Base-by-base conservation (phyloP, 2,888 invertebrate species). In the Syrphus vitripennis region DNA sequence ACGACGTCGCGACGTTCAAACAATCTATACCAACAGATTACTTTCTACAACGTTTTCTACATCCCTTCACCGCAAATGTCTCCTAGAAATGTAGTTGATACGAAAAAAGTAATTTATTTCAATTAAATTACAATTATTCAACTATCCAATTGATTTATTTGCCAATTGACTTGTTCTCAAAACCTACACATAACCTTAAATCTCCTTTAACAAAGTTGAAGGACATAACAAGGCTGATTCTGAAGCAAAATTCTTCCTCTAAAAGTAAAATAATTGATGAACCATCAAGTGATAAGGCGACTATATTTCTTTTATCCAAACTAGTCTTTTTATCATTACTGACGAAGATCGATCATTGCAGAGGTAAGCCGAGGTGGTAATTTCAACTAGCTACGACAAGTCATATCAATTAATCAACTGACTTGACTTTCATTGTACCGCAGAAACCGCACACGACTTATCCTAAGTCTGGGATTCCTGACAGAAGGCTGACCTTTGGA, bases 321-420 rank as follows among this genome's bases (percentile, higher is more conserved):
- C 57, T 29, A 40, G 72, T 40, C 50, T 10, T 14, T 2, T 45
- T 14, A 29, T n/a, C 12, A 34, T 59, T 19, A 19, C 57, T 14
- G 29, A n/a, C 10, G 42, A 75, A 75, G 80, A 80, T 80, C 19
- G 59, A 80, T 69, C 53, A 59, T 42, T 59, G 31, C 19, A 50
- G 48, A 34, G 37, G 10, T 21, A 63, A 48, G 29, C 6, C 14
- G 29, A 21, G 45, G 48, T 50, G 50, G 42, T 50, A 65, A 67
- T 75, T 57, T 75, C 71, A 70, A 53, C 75, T 4, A 16, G 53
- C 19, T 40, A 19, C 59, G 21, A 19, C 0, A 9, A 24, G 50
- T 34, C 74, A 21, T 48, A 59, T 53, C 14, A 75, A 84, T 84
- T 80, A 84, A 84, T 84, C 80, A 80, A 67, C 74, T 14, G 14